A percentile compares a stretch with the other conserved stretches of the same genome.
Evolutionary conservation across 2,113 vertebrate genomes (phyloP).

Genomic region (Mormoops blainvillei): DNA sequence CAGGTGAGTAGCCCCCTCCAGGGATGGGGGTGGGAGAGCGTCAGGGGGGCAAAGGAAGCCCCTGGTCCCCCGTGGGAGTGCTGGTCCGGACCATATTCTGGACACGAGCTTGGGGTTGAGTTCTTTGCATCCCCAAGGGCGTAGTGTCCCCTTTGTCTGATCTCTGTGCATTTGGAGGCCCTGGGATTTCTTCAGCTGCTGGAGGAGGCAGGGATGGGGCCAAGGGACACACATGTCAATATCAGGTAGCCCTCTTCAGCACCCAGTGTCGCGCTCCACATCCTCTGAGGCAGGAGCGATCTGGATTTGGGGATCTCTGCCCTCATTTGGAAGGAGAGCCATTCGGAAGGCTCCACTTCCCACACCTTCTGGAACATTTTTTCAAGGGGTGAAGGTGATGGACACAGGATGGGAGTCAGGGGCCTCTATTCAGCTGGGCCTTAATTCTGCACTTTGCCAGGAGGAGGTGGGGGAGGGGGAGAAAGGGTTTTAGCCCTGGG

Average conservation of each 20-base stretch:
- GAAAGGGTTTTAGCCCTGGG: background rate
- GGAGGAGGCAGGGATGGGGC: background rate
- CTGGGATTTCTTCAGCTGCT: background rate
- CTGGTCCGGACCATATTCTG: background rate
- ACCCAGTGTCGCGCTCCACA: background rate
- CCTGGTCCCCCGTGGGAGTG: background rate
- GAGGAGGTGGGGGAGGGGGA: background rate
- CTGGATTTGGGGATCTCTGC: background rate
- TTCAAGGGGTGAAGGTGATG: background rate
- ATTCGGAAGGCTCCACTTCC: background rate
- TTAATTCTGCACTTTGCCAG: background rate
- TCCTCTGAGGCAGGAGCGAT: background rate
- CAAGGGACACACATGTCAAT: rapidly evolving
- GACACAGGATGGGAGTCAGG: background rate
- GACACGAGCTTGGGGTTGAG: background rate
- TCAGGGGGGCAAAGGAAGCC: background rate
- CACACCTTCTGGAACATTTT: background rate
- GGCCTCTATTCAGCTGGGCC: background rate
- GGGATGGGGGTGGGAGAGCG: background rate
- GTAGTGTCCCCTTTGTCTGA: background rate
- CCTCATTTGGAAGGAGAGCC: background rate
- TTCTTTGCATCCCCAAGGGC: background rate
- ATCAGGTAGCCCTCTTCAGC: background rate
- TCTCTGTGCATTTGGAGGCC: background rate
- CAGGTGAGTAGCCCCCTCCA: slow-evolving; percentile 15